phyloP scores from a whole-genome alignment of 1,140 invertebrate species.

The Drosophila tani region DNA sequence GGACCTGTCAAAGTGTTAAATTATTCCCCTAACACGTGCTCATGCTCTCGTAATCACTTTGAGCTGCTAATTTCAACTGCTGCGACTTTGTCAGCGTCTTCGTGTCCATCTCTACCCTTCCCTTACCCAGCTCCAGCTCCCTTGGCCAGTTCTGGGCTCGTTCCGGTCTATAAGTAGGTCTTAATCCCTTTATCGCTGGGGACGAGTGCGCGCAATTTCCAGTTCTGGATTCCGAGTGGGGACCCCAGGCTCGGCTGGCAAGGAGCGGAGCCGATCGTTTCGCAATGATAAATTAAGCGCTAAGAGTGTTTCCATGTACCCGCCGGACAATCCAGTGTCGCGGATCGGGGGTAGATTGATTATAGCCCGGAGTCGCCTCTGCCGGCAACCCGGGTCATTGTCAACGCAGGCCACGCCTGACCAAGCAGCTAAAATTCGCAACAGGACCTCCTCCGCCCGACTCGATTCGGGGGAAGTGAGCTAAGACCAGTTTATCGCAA shows the following conservation, averaged over 20 bases:
- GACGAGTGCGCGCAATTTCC: constrained; percentile 59
- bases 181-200: constrained; percentile 80
- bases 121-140: constrained; percentile 3
- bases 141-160: constrained; percentile 17
- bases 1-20: constrained; percentile 52
- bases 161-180: constrained; percentile 60
- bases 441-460: constrained; percentile 61
- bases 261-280: constrained; percentile 73
- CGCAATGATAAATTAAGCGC: constrained; percentile 84
- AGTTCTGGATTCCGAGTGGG: constrained; percentile 30
- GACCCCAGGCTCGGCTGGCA: constrained; percentile 3
- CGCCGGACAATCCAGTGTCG: constrained; percentile 82
- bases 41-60: constrained; percentile 65
- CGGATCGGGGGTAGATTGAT: constrained; percentile 76
- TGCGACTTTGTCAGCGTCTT: constrained; percentile 26
- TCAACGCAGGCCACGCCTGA: constrained; percentile 72
- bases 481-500: constrained; percentile 79
- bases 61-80: constrained; percentile 68
- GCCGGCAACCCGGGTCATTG: constrained; percentile 53
- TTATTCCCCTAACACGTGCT: constrained; percentile 69
- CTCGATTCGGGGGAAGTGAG: constrained; percentile 51
- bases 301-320: constrained; percentile 84
- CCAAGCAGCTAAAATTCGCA: constrained; percentile 70
- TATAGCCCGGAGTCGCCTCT: constrained; percentile 44
- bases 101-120: constrained; percentile 3